Percentiles rank a stretch among this genome's conserved stretches.
phyloP scores from a whole-genome alignment of 2,888 invertebrate genomes.

The Philonicus albiceps region DNA sequence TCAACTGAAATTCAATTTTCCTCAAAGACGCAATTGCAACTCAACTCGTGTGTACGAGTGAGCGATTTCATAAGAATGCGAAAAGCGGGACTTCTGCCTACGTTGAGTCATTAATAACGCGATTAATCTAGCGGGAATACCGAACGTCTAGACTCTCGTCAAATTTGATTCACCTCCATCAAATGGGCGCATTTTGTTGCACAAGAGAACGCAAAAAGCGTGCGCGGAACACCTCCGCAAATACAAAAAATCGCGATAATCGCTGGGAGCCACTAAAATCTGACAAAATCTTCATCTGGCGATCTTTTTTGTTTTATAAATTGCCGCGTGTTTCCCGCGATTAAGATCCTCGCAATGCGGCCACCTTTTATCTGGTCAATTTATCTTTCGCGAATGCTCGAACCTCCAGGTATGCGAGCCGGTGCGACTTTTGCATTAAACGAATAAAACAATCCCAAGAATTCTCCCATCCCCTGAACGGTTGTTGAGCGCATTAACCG shows the following conservation, averaged over 20 bases:
- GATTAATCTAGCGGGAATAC: not conserved
- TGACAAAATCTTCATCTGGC: not conserved
- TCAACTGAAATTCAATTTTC: not conserved
- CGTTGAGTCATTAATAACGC: not conserved
- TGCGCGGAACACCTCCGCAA: not conserved
- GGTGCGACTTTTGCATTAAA: not conserved
- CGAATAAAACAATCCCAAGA: not conserved
- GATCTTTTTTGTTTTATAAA: not conserved
- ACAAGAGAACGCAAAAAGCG: not conserved
- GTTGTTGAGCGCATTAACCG: not conserved
- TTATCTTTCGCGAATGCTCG: not conserved
- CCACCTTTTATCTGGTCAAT: not conserved
- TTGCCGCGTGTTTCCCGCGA: not conserved
- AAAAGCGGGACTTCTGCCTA: not conserved
- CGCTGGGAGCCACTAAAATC: not conserved
- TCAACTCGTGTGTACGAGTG: not conserved
- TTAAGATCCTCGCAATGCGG: not conserved
- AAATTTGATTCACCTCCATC: not conserved
- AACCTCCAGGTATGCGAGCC: not conserved
- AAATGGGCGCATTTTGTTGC: not conserved
- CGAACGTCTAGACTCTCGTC: not conserved
- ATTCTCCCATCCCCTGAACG: not conserved
- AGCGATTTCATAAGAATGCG: not conserved
- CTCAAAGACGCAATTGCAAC: not conserved
- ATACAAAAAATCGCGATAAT: not conserved